phyloP scores from a whole-genome alignment of 2,113 vertebrate genomes.

The Corapipo altera region DNA sequence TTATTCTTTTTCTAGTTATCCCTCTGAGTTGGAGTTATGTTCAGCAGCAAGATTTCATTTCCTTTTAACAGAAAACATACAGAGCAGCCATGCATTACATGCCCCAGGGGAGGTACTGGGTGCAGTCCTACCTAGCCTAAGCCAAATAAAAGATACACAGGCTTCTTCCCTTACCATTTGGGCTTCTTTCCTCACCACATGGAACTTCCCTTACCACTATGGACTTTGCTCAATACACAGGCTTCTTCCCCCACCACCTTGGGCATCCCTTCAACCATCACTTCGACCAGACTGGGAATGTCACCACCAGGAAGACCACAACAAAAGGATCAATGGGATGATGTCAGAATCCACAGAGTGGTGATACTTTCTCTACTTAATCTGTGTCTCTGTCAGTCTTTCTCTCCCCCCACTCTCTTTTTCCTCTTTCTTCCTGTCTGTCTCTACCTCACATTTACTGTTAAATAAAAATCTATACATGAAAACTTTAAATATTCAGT shows the following conservation, averaged over 20 bases:
- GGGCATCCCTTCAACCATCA: not conserved
- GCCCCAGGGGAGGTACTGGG: too few relatives aligned
- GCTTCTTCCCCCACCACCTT: too few relatives aligned
- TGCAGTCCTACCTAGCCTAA: too few relatives aligned
- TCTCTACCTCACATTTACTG: not conserved
- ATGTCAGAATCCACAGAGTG: not conserved
- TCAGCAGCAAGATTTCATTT: not conserved
- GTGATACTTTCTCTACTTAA: not conserved
- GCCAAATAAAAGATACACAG: too few relatives aligned
- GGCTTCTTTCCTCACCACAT: too few relatives aligned
- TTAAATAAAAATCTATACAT: not conserved
- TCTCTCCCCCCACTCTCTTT: not conserved
- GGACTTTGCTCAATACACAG: too few relatives aligned
- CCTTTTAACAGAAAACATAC: not conserved
- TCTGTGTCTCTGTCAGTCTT: not conserved
- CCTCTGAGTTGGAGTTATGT: not conserved
- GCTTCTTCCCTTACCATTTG: too few relatives aligned
- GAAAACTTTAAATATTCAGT: not conserved
- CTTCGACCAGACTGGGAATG: not conserved
- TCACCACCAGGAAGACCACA: not conserved
- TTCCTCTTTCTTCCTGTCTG: not conserved
- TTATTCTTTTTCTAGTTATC: not conserved
- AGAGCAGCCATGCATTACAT: not conserved
- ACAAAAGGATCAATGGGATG: not conserved
- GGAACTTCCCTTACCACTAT: too few relatives aligned